Percentiles rank a stretch among this genome's conserved stretches.
Conservation (phyloP, 2,888 invertebrate species). For the Patella depressa region DNA sequence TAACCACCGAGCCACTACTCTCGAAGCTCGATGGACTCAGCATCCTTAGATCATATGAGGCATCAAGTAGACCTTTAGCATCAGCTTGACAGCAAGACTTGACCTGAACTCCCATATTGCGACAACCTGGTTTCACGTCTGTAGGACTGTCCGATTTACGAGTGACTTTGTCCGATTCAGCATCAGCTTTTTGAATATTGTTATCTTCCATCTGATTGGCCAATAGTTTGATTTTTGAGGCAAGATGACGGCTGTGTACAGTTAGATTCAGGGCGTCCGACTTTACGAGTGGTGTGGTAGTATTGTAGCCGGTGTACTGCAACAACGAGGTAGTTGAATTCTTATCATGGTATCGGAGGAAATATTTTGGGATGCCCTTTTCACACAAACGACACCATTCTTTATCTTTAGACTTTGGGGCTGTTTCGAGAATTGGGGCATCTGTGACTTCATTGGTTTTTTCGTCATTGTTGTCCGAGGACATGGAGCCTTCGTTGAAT, state of each 20-base stretch:
- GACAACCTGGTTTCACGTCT: conserved; percentile 1
- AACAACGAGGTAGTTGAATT: conserved; percentile 46
- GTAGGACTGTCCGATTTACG: conserved; percentile 16
- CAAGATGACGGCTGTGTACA: conserved; percentile 27
- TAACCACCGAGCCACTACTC: conserved; percentile 43
- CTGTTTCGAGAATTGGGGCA: conserved; percentile 16
- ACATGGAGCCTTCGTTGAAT: conserved; percentile 35
- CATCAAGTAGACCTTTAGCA: conserved; percentile 26
- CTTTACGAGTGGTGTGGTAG: conserved; percentile 37
- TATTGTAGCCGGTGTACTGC: conserved; percentile 22
- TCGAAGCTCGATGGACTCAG: conserved; percentile 20
- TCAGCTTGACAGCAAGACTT: conserved; percentile 48
- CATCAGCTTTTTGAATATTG: background rate
- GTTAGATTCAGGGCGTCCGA: conserved; percentile 60
- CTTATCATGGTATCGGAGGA: conserved; percentile 59
- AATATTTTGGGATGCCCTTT: conserved; percentile 57
- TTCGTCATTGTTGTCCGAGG: conserved; percentile 24
- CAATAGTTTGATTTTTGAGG: background rate
- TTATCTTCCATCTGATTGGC: conserved; percentile 2
- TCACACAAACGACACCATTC: conserved; percentile 61
- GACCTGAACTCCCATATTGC: conserved; percentile 45
- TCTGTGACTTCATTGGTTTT: conserved; percentile 16
- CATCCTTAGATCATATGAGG: conserved; percentile 14
- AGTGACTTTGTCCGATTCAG: background rate
- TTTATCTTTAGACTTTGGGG: conserved; percentile 40